These are phyloP conservation scores for Myzus persicae DNA, from an alignment of 1,140 invertebrate species.

Conservation along the genomic window DNA sequence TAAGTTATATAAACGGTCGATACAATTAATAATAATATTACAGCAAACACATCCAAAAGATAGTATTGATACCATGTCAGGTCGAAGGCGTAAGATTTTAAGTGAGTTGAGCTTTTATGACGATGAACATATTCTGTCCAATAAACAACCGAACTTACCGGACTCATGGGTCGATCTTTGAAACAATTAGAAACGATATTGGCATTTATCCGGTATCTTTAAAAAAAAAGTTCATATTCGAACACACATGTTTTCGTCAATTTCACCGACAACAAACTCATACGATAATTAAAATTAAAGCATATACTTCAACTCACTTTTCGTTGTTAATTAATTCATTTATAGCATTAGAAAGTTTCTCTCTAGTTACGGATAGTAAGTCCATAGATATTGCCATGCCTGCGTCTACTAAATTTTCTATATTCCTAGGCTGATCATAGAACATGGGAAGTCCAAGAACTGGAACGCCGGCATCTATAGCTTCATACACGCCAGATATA, in stretches of 20 bases:
- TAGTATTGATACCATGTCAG: conserved; percentile 59
- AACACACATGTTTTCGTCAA: neutral
- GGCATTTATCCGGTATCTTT: conserved; percentile 58
- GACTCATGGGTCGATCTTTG: conserved; percentile 64
- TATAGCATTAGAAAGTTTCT: conserved; percentile 32
- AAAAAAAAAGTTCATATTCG: neutral
- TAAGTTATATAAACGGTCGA: neutral
- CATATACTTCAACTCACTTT: neutral
- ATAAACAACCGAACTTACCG: conserved; percentile 68
- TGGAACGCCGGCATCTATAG: conserved; percentile 74
- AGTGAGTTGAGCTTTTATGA: conserved; percentile 63
- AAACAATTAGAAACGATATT: conserved; percentile 42
- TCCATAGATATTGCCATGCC: conserved; percentile 64
- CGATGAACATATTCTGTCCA: conserved; percentile 69
- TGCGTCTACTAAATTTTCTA: conserved; percentile 61
- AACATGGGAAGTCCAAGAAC: conserved; percentile 74
- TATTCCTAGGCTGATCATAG: conserved; percentile 70
- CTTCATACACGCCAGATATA: conserved; percentile 74
- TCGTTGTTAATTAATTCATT: conserved; percentile 10
- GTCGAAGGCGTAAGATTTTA: conserved; percentile 47
- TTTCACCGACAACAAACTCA: neutral
- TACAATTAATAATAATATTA: neutral
- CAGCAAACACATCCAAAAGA: conserved; percentile 59
- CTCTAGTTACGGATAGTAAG: conserved; percentile 63
- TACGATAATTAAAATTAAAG: neutral